Evolutionary conservation across 1,140 invertebrate species (phyloP).

Genomic region (Archivesica marissinica): DNA sequence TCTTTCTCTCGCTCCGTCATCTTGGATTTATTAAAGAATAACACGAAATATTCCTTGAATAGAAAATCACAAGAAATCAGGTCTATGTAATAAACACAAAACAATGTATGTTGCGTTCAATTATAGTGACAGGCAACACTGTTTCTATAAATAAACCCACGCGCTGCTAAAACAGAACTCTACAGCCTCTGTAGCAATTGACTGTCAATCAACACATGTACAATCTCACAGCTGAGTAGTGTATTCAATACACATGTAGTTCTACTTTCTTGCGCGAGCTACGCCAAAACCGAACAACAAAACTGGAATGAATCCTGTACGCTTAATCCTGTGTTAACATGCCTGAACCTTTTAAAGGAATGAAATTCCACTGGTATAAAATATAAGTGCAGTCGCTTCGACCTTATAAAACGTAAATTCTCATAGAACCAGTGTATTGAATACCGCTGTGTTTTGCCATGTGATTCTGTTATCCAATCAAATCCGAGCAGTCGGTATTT

Average conservation of each 20-base stretch:
- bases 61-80: background rate
- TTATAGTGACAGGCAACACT: slow-evolving; percentile 12
- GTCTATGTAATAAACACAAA: background rate
- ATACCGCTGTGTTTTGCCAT: slow-evolving; percentile 25
- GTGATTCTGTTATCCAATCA: slow-evolving; percentile 35
- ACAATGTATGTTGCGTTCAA: background rate
- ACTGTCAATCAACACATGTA: slow-evolving; percentile 42
- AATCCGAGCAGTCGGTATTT: slow-evolving; percentile 19
- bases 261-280: background rate
- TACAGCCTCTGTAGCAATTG: slow-evolving; percentile 7
- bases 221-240: background rate
- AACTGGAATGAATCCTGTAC: slow-evolving; percentile 13
- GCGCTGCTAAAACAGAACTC: slow-evolving; percentile 26
- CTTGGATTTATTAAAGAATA: background rate
- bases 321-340: slow-evolving; percentile 14
- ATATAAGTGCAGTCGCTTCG: slow-evolving; percentile 15
- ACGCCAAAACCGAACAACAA: background rate
- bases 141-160: slow-evolving; percentile 33
- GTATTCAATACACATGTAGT: background rate
- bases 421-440: slow-evolving; percentile 24
- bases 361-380: slow-evolving; percentile 22
- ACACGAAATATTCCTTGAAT: slow-evolving; percentile 7
- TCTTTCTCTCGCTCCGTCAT: slow-evolving; percentile 16
- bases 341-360: slow-evolving; percentile 6
- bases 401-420: slow-evolving; percentile 10